A percentile compares a stretch with the other conserved stretches of the same genome.
Conservation (phyloP, 2,113 vertebrate species). For the Todiramphus saurophagus region DNA sequence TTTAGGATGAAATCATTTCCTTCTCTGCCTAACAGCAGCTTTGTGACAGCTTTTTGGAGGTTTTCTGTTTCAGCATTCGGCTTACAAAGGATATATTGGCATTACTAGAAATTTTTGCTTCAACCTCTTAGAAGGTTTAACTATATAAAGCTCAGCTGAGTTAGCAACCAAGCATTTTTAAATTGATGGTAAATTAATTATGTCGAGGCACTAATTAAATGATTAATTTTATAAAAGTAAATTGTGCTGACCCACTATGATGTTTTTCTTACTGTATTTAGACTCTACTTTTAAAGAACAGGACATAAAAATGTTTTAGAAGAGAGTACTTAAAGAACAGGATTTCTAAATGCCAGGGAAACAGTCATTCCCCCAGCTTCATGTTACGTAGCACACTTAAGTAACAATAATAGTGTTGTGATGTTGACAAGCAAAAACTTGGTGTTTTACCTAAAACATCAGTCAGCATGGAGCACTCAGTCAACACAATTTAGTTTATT, state of each 20-base stretch:
- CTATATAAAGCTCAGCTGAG: neutral
- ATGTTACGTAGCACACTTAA: neutral
- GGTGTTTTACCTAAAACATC: neutral
- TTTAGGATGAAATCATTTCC: neutral
- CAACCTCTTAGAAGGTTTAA: neutral
- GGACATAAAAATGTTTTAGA: neutral
- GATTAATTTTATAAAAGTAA: neutral
- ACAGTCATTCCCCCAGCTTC: accelerated
- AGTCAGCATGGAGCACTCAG: neutral
- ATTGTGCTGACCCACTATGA: neutral
- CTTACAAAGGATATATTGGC: neutral
- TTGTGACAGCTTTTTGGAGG: neutral
- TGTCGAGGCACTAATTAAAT: neutral
- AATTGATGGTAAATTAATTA: neutral
- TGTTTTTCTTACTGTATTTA: neutral
- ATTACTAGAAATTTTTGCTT: neutral
- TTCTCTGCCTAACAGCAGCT: neutral
- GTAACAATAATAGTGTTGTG: neutral
- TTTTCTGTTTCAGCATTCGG: neutral
- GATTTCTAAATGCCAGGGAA: neutral
- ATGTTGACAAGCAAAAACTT: neutral
- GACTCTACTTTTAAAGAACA: neutral
- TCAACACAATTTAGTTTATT: neutral
- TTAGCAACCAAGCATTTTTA: neutral
- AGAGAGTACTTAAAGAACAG: neutral